Conservation (phyloP, 2,888 invertebrate species). For the Elysia crispata region DNA sequence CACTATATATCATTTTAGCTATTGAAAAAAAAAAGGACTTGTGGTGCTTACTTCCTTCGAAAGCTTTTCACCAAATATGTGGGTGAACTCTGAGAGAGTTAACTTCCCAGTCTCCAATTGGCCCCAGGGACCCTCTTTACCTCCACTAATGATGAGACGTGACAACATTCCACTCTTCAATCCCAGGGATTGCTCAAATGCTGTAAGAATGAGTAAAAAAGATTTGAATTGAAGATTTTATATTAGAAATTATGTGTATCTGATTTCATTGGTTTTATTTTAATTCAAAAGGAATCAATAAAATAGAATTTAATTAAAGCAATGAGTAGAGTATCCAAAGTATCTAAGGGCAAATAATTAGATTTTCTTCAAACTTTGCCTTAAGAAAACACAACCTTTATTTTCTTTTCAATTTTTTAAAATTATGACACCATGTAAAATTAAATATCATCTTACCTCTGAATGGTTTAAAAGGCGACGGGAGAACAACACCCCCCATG, state of each 20-base stretch:
- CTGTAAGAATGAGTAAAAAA: too few relatives aligned
- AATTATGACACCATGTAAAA: neutral
- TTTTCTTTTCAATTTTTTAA: too few relatives aligned
- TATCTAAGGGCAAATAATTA: too few relatives aligned
- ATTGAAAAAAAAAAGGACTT: too few relatives aligned
- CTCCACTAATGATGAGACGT: conserved; percentile 66
- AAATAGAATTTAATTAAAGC: too few relatives aligned
- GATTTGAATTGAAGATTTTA: conserved; percentile 12
- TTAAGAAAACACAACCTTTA: too few relatives aligned
- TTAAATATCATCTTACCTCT: conserved; percentile 55
- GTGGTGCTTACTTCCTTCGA: conserved; percentile 69
- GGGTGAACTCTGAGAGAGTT: conserved; percentile 74
- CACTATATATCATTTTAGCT: too few relatives aligned
- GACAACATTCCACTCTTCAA: conserved; percentile 71
- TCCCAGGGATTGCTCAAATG: conserved; percentile 67
- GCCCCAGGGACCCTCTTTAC: conserved; percentile 69
- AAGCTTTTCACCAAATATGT: conserved; percentile 75
- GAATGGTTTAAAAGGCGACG: conserved; percentile 74
- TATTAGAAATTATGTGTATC: neutral
- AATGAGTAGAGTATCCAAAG: too few relatives aligned
- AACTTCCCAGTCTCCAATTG: conserved; percentile 76
- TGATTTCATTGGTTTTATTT: too few relatives aligned
- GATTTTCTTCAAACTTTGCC: too few relatives aligned
- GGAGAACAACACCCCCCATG: conserved; percentile 79
- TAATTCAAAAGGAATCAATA: too few relatives aligned